Percentiles rank a stretch among this genome's conserved stretches.
Conservation (phyloP, 2,113 vertebrate genomes). For the Buteo buteo region DNA sequence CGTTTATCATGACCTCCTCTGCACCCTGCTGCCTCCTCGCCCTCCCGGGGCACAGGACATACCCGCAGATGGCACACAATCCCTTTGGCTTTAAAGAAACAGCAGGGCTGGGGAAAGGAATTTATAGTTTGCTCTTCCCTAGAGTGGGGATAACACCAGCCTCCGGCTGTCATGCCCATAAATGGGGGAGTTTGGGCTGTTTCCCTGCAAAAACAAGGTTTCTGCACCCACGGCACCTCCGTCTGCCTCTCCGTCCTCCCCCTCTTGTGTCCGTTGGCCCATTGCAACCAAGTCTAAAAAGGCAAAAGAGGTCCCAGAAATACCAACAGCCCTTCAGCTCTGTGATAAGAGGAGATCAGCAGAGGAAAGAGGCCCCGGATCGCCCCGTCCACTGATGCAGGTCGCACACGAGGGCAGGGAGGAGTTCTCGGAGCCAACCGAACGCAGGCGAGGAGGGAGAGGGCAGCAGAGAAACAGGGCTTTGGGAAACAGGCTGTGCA, state of each 20-base stretch:
- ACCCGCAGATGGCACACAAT: rapidly evolving
- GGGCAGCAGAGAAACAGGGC: not conserved
- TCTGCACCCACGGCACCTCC: not conserved
- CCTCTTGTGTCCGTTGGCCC: rapidly evolving
- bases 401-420: rapidly evolving
- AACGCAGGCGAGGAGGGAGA: not conserved
- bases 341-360: not conserved
- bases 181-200: not conserved
- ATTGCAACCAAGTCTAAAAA: not conserved
- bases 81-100: not conserved
- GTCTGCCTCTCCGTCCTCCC: too few species aligned
- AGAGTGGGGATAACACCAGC: not conserved
- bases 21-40: not conserved
- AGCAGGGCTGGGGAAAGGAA: not conserved
- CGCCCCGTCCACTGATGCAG: rapidly evolving
- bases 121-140: not conserved
- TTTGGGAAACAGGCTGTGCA: not conserved
- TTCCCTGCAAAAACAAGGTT: not conserved
- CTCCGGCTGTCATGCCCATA: rapidly evolving
- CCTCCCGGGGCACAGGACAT: not conserved
- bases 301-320: not conserved
- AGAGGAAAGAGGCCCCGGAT: not conserved
- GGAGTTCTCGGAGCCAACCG: rapidly evolving
- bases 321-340: not conserved
- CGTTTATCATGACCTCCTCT: not conserved